Evolutionary conservation across 2,797 vertebrate species (phyloP).

Genomic region (Argentina silus): DNA sequence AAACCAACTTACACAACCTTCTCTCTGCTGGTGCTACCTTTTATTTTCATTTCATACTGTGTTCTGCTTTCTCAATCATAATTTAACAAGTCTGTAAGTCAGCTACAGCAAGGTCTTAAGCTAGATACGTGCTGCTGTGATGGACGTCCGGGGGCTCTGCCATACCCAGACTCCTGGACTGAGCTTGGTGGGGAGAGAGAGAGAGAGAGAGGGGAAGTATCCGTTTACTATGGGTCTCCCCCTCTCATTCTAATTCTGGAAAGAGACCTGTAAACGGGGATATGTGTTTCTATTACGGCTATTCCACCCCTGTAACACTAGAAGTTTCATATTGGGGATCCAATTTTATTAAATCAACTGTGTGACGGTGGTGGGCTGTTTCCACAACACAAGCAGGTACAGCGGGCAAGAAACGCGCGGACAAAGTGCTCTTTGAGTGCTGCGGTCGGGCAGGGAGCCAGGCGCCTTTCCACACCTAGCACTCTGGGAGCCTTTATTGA

Average conservation of each 20-base stretch:
- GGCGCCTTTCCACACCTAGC: constrained; percentile 77
- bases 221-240: not conserved
- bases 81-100: constrained; percentile 23
- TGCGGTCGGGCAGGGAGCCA: constrained; percentile 72
- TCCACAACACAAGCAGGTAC: constrained; percentile 74
- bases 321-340: constrained; percentile 72
- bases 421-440: constrained; percentile 79
- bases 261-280: not conserved
- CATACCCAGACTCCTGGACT: not conserved
- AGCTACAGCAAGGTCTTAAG: constrained; percentile 9
- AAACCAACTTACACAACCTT: constrained; percentile 7
- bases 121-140: constrained; percentile 15
- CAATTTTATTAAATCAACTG: constrained; percentile 76
- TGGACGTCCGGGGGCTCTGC: constrained; percentile 8
- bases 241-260: constrained; percentile 6
- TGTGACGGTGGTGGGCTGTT: constrained; percentile 65
- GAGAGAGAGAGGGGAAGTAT: constrained; percentile 1
- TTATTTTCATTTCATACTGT: not conserved
- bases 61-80: constrained; percentile 22
- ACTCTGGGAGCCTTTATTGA: constrained; percentile 70
- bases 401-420: constrained; percentile 29
- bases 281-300: constrained; percentile 68
- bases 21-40: not conserved
- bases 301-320: constrained; percentile 61
- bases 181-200: not conserved